Conservation (phyloP, 2,888 invertebrate genomes). For the Acrobasis suavella region DNA sequence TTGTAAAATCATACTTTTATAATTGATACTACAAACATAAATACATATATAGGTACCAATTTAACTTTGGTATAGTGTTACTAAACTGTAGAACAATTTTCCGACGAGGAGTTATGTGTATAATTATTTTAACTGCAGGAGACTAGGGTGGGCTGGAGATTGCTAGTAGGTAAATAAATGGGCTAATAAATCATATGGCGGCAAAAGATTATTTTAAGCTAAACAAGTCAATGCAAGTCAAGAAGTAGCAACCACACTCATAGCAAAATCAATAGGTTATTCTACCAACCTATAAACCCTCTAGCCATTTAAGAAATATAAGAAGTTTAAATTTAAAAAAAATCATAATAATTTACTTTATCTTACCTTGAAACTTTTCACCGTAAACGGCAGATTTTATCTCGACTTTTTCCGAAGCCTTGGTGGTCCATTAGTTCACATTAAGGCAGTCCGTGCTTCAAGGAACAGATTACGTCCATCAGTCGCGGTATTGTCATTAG, state of each 20-base stretch:
- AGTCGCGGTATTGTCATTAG: conserved; percentile 13
- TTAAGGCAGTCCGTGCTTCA: conserved; percentile 5
- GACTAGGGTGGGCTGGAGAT: not conserved
- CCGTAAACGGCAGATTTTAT: too few relatives aligned
- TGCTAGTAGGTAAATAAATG: not conserved
- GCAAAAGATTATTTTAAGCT: not conserved
- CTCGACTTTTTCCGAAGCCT: not conserved
- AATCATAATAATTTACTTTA: too few relatives aligned
- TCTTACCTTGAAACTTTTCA: too few relatives aligned
- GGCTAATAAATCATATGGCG: not conserved
- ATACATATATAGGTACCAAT: too few relatives aligned
- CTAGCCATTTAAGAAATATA: too few relatives aligned
- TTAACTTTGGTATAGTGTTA: not conserved
- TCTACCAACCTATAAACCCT: too few relatives aligned
- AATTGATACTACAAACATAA: too few relatives aligned
- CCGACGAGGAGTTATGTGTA: not conserved
- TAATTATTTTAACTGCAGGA: not conserved
- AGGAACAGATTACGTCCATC: conserved; percentile 10
- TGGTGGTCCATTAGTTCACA: conserved; percentile 5
- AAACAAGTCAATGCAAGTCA: not conserved
- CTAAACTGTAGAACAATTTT: not conserved
- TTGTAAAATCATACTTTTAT: too few relatives aligned
- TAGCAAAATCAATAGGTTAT: too few relatives aligned
- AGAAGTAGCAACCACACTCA: too few relatives aligned
- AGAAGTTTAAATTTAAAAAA: too few relatives aligned